These are phyloP conservation scores for Malaclemys terrapin DNA, from an alignment of 2,113 vertebrate genomes.

Conservation along the genomic window DNA sequence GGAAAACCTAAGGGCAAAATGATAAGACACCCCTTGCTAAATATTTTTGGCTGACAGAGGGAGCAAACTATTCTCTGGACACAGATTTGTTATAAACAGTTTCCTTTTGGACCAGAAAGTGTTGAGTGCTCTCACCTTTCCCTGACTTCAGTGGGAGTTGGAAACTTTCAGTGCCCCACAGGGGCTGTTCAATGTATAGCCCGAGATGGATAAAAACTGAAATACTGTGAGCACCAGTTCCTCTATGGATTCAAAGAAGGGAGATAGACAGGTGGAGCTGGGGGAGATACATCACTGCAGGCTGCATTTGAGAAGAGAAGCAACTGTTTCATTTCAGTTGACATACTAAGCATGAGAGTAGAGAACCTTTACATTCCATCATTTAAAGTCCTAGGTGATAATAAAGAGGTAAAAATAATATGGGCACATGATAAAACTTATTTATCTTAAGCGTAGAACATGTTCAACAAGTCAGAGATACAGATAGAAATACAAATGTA, in stretches of 20 bases:
- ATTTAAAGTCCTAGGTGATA: neutral
- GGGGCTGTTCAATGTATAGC: fast-evolving
- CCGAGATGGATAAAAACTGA: neutral
- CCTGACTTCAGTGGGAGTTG: fast-evolving
- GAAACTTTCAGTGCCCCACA: neutral
- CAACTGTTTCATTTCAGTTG: neutral
- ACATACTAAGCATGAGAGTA: fast-evolving
- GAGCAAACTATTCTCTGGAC: neutral
- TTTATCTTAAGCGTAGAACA: neutral
- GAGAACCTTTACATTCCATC: neutral
- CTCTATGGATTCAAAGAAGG: fast-evolving
- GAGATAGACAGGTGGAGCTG: neutral
- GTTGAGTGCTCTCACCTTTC: neutral
- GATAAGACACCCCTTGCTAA: neutral
- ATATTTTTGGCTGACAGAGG: neutral
- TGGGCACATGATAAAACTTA: neutral
- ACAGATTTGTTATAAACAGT: neutral
- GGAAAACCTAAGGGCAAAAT: neutral
- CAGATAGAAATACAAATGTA: neutral
- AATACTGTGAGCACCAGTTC: neutral
- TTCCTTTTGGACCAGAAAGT: neutral
- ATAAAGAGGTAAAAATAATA: neutral
- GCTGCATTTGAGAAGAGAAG: neutral
- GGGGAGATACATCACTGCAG: fast-evolving
- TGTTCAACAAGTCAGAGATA: neutral